Base-by-base conservation (phyloP, 2,888 invertebrate species). In the Macroteleia sp. region DNA sequence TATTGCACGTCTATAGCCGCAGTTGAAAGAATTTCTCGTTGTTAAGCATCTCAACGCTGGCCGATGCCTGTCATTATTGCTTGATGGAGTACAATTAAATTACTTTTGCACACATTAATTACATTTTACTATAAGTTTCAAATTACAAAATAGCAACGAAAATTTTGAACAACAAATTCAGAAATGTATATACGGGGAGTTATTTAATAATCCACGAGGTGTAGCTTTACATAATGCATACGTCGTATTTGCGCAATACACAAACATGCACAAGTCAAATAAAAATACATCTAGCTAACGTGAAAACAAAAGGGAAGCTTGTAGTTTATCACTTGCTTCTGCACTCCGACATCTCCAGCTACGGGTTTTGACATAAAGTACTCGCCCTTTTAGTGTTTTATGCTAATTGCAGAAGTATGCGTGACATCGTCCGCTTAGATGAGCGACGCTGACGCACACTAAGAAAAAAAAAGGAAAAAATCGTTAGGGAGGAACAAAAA, bases 371-470 rank as follows among this genome's bases (percentile, higher is more conserved):
- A 50, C 48, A 30, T 20, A 17, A 69, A 42, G 42, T 66, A 44
- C 44, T 59, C 32, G 52, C 69, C 69, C 67, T 75, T 69, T 61
- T 42, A 56, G 36, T 48, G 56, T 75, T 75, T 75, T 74, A 66
- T 74, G 73, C 62, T 64, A 73, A 73, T 67, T 59, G 50, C n/a
- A 36, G 20, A 39, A 50, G 56, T 62, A 59, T 64, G 52, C 59
- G 41, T 59, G 57, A 54, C 56, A 44, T 57, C 8, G 56, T 50
- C 50, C 30, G 52, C 42, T 20, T 8, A 25, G 36, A 22, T 48
- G 62, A 54, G 30, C 56, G 64, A 57, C 22, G 54, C 56, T 44
- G 48, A 46, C 41, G 41, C 44, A 52, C 19, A 19, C 25, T 14
- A 25, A 62, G 67, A 66, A 66, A 59, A 39, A 48, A 73, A 50